These are phyloP conservation scores for Enteromius anoplus DNA, from an alignment of 2,797 vertebrate genomes.

Conservation along the genomic window DNA sequence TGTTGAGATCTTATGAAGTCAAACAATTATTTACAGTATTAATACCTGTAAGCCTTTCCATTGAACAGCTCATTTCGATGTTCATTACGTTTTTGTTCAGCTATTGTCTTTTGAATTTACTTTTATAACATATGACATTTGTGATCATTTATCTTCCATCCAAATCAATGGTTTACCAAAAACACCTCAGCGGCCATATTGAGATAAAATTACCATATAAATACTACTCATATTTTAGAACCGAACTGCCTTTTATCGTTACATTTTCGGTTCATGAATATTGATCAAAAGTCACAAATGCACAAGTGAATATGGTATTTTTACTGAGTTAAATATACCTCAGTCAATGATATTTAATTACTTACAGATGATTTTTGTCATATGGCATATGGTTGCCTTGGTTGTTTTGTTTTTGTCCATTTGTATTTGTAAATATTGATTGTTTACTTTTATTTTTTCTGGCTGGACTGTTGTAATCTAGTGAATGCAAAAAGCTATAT, in stretches of 20 bases:
- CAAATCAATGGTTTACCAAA: neutral
- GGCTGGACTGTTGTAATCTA: neutral
- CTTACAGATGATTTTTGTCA: neutral
- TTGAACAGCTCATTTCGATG: neutral
- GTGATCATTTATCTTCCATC: neutral
- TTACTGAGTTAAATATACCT: neutral
- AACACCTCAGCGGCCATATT: neutral
- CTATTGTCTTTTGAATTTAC: no score
- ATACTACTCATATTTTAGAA: neutral
- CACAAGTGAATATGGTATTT: neutral
- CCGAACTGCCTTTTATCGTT: neutral
- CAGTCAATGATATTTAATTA: neutral
- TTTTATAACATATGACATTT: no score
- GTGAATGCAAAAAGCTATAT: neutral
- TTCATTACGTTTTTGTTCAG: no score
- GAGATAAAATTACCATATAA: neutral
- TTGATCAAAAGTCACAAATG: neutral
- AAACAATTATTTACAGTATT: constrained; percentile 22
- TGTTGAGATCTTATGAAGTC: no score
- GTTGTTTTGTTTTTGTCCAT: no score
- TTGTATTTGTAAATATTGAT: neutral
- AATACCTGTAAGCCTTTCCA: neutral
- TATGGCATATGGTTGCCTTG: neutral
- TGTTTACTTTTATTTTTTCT: neutral
- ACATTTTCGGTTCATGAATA: neutral